These are phyloP conservation scores for Oceanites oceanicus DNA, from an alignment of 2,113 vertebrate species.

Conservation along the genomic window DNA sequence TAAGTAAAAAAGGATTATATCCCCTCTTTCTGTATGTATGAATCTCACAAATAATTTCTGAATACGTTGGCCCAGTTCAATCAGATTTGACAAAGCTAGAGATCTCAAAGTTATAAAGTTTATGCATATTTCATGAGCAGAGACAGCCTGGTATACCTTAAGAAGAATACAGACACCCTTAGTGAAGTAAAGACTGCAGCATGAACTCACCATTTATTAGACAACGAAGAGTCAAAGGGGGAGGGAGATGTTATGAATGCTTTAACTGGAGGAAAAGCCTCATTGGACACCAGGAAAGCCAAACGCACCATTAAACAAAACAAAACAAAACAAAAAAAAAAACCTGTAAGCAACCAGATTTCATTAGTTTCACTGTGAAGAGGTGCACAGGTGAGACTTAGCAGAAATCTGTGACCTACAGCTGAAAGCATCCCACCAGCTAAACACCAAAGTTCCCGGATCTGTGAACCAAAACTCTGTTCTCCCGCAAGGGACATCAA, in stretches of 20 bases:
- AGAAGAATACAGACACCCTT: not conserved
- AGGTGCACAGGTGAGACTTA: not conserved
- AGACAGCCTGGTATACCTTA: not conserved
- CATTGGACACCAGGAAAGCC: fast-evolving
- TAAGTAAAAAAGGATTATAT: not conserved
- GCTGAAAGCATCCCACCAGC: not conserved
- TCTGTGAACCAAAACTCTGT: not conserved
- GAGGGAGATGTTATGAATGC: not conserved
- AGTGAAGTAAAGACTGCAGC: not conserved
- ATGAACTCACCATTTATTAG: not conserved
- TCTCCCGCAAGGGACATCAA: not conserved
- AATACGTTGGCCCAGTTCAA: not conserved
- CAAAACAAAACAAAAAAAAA: not conserved
- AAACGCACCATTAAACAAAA: not conserved
- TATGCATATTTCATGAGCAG: not conserved
- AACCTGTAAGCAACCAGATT: not conserved
- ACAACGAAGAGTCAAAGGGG: not conserved
- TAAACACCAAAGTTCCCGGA: not conserved
- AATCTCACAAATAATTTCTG: not conserved
- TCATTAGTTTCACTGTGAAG: not conserved
- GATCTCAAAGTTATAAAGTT: not conserved
- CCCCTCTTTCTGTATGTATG: not conserved
- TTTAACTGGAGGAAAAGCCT: not conserved
- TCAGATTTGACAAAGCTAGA: not conserved
- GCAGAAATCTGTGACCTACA: not conserved